Base-by-base conservation (phyloP, 2,797 vertebrate genomes). In the Pseudomugil tenellus region DNA sequence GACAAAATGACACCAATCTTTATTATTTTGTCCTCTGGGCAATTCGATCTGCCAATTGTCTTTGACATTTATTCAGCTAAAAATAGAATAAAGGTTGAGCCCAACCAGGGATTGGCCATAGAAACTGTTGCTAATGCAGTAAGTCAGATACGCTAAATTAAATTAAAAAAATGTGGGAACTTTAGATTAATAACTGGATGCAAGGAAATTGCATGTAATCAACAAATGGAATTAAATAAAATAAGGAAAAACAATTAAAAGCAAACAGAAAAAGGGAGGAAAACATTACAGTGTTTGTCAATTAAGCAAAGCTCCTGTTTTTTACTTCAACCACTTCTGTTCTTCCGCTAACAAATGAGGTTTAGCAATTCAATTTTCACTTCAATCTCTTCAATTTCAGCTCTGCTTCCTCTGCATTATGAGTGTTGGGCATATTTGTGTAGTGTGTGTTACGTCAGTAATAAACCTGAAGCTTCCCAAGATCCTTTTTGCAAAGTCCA, bases 311-410 rank as follows among this genome's bases (percentile, higher is more conserved):
- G 61, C 43, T 49, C 23, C 46, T 64, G 49, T 43, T 71, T 56
- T 64, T 60, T 28, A 16, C 62, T 58, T 65, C 60, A 52, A 31
- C 63, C 58, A 58, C 29, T 58, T 81, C 67, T 60, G n/a, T 71
- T 79, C 58, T 54, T 62, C 31, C 16, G n/a, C 77, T 77, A 75
- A 83, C 79, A 71, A 85, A 87, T 84, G 79, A 84, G 79, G 52
- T 86, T 86, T 68, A 80, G 63, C 66, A 63, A 89, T 84, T 89
- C 69, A 83, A 81, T 86, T 87, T 83, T 77, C 26, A 21, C 77
- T 83, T 75, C 61, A 73, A 32, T 76, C 62, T 71, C 35, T 66
- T 74, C 61, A 19, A 11, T 71, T 72, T 82, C 67, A 56, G 63
- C 61, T 8, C 37, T 5, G 35, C 65, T 60, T 66, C 52, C 48